Percentiles rank a stretch among this genome's conserved stretches.
Conservation (phyloP, 2,888 invertebrate species). For the Agonum fuliginosum region DNA sequence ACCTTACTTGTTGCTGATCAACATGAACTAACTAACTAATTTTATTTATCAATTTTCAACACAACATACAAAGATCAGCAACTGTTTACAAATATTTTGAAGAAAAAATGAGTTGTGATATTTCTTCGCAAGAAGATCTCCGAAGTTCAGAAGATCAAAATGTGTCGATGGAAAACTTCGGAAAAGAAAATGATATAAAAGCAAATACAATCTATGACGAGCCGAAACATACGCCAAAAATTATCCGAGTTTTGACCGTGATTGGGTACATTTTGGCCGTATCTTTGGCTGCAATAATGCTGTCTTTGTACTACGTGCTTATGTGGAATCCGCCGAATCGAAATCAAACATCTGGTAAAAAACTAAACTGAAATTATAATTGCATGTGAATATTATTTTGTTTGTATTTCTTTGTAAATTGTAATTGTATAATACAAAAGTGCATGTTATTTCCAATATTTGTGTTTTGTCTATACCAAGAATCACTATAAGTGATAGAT, state of each 20-base stretch:
- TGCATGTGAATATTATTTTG: conserved; percentile 16
- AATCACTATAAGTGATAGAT: conserved; percentile 42
- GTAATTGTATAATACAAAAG: conserved; percentile 20
- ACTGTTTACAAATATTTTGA: neutral
- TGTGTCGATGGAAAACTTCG: conserved; percentile 10
- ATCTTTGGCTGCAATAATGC: conserved; percentile 87
- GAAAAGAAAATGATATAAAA: conserved; percentile 24
- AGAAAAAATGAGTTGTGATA: conserved; percentile 44
- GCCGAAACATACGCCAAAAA: conserved; percentile 69
- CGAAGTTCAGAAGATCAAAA: conserved; percentile 6
- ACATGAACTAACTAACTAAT: neutral
- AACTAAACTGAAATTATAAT: neutral
- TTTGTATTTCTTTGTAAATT: conserved; percentile 1
- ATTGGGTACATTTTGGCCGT: conserved; percentile 89
- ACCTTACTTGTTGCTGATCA: neutral
- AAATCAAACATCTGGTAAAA: conserved; percentile 30
- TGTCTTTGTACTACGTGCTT: conserved; percentile 88
- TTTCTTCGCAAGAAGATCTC: conserved; percentile 43
- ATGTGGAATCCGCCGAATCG: conserved; percentile 78
- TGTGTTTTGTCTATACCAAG: conserved; percentile 11
- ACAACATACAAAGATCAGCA: neutral
- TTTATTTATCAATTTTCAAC: neutral
- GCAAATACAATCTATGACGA: conserved; percentile 15
- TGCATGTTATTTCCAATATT: neutral
- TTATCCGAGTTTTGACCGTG: conserved; percentile 83